phyloP scores from a whole-genome alignment of 2,113 vertebrate species.

The Tachycineta bicolor region DNA sequence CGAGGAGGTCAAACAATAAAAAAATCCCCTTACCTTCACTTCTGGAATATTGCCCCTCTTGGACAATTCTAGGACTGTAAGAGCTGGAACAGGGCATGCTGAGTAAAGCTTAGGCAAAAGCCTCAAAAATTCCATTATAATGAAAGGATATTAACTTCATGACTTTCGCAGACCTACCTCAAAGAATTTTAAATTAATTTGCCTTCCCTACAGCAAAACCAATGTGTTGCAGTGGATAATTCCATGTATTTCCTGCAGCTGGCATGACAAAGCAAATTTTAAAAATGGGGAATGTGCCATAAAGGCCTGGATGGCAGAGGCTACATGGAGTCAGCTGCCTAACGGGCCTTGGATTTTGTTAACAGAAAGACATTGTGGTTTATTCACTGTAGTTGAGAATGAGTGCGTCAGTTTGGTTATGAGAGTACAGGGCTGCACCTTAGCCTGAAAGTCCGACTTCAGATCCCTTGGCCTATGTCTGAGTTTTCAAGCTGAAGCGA shows the following conservation, averaged over 20 bases:
- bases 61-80: background rate
- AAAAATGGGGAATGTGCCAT: background rate
- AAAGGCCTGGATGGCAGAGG: background rate
- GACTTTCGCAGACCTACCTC: background rate
- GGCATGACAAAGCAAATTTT: background rate
- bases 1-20: background rate
- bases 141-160: background rate
- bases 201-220: background rate
- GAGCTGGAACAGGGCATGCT: background rate
- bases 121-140: background rate
- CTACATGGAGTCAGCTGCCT: background rate
- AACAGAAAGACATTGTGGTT: background rate
- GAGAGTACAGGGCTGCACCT: background rate
- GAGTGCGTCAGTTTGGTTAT: background rate
- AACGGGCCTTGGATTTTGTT: background rate
- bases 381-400: background rate
- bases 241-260: background rate
- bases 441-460: background rate
- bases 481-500: background rate
- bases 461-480: background rate
- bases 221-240: background rate
- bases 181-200: conserved; percentile 5
- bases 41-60: background rate
- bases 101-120: background rate
- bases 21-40: background rate